Evolutionary conservation across 2,797 vertebrate genomes (phyloP), one percentile per base, ranked within the genome.

Genomic region (Rhabdomys pumilio): DNA sequence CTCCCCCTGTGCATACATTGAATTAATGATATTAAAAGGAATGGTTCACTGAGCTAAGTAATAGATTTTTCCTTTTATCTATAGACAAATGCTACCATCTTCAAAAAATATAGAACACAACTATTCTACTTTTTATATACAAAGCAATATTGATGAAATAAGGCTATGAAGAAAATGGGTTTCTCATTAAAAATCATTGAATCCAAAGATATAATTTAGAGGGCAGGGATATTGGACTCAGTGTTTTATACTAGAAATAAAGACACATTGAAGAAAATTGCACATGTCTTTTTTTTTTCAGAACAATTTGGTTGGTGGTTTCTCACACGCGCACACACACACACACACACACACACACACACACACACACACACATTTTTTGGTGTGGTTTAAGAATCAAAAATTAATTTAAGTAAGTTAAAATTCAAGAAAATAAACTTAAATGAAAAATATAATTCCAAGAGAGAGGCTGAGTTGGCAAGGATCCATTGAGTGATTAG

Each of bases 211-310:
- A 61, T 87, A 26, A 26, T 85, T 94, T 82, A 65, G 80, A 5
- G 65, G 24, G 12, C 24, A 63, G 24, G 61, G 79, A 11, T 34
- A 17, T 8, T 76, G 2, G 47, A 57, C 6, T 26, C 1, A 88
- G 34, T 31, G 79, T 69, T 93, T 97, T 41, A 88, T 92, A 4
- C 47, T 57, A 11, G 55, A 93, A 94, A 92, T 89, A 72, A 77
- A 86, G 63, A 77, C 6, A 22, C 91, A 85, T 73, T 79, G 17
- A 83, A 94, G 26, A 85, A 81, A 61, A 26, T 24, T 90, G 1
- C 81, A 50, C 17, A 53, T 24, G 91, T 1, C 10, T 63, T 63
- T 63, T 24, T 10, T 96, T 92, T 92, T 89, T 3, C 38, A 80
- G 19, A n/a, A 41, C 41, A 11, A 92, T 63, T 19, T 90, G n/a